phyloP scores from a whole-genome alignment of 92 coral and sea anemone species.

The Diadumene lineata region DNA sequence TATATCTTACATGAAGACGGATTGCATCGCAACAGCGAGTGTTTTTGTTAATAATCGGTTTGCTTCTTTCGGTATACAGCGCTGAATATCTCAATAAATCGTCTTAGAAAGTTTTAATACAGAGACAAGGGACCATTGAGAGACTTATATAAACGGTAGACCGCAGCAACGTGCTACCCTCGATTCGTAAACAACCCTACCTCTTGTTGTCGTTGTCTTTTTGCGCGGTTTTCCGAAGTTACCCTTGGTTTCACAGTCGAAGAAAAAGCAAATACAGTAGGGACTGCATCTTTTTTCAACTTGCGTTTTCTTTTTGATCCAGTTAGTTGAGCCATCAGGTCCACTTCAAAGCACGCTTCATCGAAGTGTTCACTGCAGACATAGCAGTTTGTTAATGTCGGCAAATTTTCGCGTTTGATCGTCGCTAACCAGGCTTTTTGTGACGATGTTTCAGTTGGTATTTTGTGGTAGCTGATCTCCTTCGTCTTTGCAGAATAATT shows the following conservation, averaged over 20 bases:
- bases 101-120: not conserved
- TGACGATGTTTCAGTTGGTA: constrained; percentile 15
- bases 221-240: constrained; percentile 27
- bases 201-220: constrained; percentile 25
- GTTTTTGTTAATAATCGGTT: not conserved
- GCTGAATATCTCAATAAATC: not conserved
- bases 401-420: constrained; percentile 40
- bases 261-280: constrained; percentile 10
- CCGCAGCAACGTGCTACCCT: no score
- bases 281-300: constrained; percentile 49
- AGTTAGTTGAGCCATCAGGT: constrained; percentile 24
- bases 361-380: constrained; percentile 61
- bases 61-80: not conserved
- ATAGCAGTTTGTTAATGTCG: constrained; percentile 41
- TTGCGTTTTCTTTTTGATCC: constrained; percentile 33
- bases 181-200: constrained; percentile 8
- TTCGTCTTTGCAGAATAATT: constrained; percentile 45
- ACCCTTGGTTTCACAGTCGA: constrained; percentile 25
- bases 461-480: constrained; percentile 47
- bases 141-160: no score
- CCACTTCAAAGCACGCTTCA: constrained; percentile 29
- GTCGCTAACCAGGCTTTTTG: constrained; percentile 47
- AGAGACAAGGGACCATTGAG: no score
- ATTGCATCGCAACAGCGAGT: no score
- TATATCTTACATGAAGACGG: no score